Evolutionary conservation across 2,888 invertebrate genomes (phyloP).

Genomic region (Pocota personata): DNA sequence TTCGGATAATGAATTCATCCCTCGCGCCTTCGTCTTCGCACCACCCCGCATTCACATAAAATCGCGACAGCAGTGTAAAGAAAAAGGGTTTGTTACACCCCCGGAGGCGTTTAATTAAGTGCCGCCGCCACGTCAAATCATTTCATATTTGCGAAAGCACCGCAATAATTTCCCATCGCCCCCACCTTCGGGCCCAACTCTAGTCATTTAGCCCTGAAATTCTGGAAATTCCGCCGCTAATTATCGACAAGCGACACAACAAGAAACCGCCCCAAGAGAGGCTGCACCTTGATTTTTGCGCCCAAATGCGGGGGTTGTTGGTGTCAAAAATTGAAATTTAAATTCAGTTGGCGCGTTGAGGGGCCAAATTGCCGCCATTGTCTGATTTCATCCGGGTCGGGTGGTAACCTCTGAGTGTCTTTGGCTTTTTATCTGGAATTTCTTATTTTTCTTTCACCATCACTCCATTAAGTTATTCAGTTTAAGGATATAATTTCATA

Average conservation of each 20-base stretch:
- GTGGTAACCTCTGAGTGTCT: conserved; percentile 31
- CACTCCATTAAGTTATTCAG: conserved; percentile 70
- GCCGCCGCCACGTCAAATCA: conserved; percentile 69
- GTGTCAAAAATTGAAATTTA: conserved; percentile 54
- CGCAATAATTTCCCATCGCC: conserved; percentile 47
- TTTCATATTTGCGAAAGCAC: conserved; percentile 66
- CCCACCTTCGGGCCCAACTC: neutral
- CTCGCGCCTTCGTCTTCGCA: neutral
- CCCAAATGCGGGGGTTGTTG: neutral
- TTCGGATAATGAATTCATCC: conserved; percentile 68
- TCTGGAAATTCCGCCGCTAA: conserved; percentile 56
- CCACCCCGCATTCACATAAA: neutral
- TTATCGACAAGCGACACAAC: conserved; percentile 49
- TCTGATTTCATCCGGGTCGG: conserved; percentile 48
- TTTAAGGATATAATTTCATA: conserved; percentile 70
- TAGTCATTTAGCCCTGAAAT: conserved; percentile 1
- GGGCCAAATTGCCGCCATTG: conserved; percentile 60
- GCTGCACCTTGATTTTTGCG: conserved; percentile 40
- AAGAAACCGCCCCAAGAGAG: conserved; percentile 6
- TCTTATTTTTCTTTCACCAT: neutral
- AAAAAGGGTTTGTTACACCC: conserved; percentile 48
- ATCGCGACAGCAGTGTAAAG: conserved; percentile 10
- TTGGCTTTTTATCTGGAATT: conserved; percentile 3
- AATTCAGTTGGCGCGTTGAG: conserved; percentile 57
- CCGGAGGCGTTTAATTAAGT: conserved; percentile 69